Conservation (phyloP, 2,797 vertebrate species). For the Clarias platycephalus region DNA sequence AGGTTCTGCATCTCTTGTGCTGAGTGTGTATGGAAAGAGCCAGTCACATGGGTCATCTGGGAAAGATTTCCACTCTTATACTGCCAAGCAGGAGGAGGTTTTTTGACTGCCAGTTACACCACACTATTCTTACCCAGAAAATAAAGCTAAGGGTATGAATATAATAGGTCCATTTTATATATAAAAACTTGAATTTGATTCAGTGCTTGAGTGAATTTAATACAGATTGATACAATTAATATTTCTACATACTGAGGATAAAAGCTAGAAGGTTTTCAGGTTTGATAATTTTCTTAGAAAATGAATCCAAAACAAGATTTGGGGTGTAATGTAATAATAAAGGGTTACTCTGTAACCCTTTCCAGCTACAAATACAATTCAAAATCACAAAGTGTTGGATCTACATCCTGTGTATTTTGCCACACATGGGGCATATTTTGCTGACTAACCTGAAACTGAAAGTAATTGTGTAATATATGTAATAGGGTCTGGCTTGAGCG, state of each 20-base stretch:
- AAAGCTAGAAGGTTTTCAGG: background rate
- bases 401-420: background rate
- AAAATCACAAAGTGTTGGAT: background rate
- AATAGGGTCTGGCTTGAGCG: background rate
- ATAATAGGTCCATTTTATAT: slow-evolving; percentile 8
- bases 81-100: slow-evolving; percentile 60
- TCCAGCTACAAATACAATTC: no score
- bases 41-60: slow-evolving; percentile 76
- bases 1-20: slow-evolving; percentile 68
- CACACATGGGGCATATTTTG: background rate
- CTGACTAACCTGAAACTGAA: background rate
- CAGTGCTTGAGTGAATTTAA: background rate
- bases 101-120: slow-evolving; percentile 62
- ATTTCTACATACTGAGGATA: background rate
- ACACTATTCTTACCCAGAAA: slow-evolving; percentile 47
- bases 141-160: slow-evolving; percentile 38
- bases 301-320: background rate
- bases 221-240: background rate
- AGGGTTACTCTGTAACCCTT: background rate
- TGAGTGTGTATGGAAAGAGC: slow-evolving; percentile 66
- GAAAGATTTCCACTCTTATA: slow-evolving; percentile 68
- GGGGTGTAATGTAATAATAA: background rate
- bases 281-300: background rate
- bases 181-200: background rate
- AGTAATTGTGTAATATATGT: background rate